These are phyloP conservation scores for Gadus macrocephalus DNA, from an alignment of 2,113 vertebrate species.

Conservation along the genomic window DNA sequence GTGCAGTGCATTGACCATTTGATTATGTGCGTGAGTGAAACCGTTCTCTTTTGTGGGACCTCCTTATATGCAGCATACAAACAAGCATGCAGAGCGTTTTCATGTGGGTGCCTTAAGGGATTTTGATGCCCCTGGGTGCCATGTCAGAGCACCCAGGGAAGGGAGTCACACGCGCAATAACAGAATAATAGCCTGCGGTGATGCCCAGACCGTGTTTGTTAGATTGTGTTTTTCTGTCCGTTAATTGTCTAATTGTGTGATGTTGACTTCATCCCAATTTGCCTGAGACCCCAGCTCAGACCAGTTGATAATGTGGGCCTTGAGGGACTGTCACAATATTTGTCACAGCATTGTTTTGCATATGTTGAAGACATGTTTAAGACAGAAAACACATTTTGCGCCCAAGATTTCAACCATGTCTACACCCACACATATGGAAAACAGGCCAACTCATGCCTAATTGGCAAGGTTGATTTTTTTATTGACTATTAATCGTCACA, in stretches of 20 bases:
- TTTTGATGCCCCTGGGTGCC: constrained; percentile 35
- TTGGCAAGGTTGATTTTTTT: too few species aligned
- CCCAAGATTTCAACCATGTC: too few species aligned
- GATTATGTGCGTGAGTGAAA: constrained; percentile 15
- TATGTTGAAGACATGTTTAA: too few species aligned
- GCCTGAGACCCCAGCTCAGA: constrained; percentile 12
- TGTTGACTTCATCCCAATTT: constrained; percentile 22
- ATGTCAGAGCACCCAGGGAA: constrained; percentile 38
- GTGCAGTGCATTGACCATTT: background rate
- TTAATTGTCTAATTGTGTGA: background rate
- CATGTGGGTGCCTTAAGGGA: constrained; percentile 41
- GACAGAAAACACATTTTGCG: too few species aligned
- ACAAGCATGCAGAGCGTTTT: constrained; percentile 35
- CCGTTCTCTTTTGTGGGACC: constrained; percentile 30
- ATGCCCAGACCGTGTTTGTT: constrained; percentile 51
- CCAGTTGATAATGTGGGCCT: constrained; percentile 6
- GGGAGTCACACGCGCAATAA: constrained; percentile 50
- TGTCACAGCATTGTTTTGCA: background rate
- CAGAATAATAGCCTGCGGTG: constrained; percentile 62
- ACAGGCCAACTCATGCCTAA: too few species aligned
- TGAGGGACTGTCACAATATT: constrained; percentile 2
- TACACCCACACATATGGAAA: too few species aligned
- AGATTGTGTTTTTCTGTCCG: constrained; percentile 46
- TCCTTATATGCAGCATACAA: constrained; percentile 48
- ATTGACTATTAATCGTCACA: too few species aligned